These are phyloP conservation scores for Eupristina koningsbergeri DNA, from an alignment of 1,140 invertebrate species.

Conservation along the genomic window DNA sequence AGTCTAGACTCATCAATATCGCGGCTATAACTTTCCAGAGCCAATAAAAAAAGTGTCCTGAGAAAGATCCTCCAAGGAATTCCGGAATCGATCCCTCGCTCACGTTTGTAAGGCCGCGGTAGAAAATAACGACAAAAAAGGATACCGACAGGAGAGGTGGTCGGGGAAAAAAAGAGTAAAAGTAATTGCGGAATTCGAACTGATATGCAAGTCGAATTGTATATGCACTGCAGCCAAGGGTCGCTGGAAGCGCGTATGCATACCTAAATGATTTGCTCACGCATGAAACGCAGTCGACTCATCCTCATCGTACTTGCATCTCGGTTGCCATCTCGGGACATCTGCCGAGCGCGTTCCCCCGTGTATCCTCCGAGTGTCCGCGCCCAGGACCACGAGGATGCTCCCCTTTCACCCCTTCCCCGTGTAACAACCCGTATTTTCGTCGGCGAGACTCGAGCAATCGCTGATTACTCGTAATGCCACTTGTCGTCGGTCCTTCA, in stretches of 20 bases:
- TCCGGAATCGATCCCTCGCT: background rate
- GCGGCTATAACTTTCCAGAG: background rate
- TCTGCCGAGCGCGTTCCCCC: conserved; percentile 21
- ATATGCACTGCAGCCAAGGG: background rate
- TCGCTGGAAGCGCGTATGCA: background rate
- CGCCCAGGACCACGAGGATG: background rate
- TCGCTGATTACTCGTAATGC: conserved; percentile 21
- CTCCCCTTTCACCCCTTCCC: background rate
- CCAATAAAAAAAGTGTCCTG: background rate
- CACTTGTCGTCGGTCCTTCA: conserved; percentile 4
- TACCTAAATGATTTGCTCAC: conserved; percentile 21
- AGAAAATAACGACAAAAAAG: background rate
- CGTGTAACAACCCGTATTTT: conserved; percentile 34
- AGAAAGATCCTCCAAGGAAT: background rate
- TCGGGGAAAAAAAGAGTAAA: background rate
- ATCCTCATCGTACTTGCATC: background rate
- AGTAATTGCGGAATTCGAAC: background rate
- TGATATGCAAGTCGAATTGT: background rate
- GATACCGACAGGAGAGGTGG: background rate
- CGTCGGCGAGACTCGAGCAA: background rate
- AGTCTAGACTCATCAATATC: background rate
- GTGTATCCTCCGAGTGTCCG: background rate
- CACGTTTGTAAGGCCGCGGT: background rate
- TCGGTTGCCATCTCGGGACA: conserved; percentile 13
- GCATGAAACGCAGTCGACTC: background rate